Percentiles rank a stretch among this genome's conserved stretches.
Conservation (phyloP, 2,888 invertebrate species). For the Fragum whitleyi region DNA sequence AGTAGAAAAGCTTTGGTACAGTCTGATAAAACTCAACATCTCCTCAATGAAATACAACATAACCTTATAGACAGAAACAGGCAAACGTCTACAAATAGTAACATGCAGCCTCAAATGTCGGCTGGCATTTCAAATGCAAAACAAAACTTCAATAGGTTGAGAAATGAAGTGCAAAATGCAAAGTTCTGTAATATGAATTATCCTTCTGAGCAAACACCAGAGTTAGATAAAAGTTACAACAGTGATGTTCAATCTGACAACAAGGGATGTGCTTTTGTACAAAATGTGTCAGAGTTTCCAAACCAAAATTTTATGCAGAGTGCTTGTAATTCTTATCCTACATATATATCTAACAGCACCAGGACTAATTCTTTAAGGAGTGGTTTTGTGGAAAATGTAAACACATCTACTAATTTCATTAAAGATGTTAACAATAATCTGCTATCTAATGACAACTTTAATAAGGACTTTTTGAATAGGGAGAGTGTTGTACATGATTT, state of each 20-base stretch:
- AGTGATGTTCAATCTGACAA: too few species aligned
- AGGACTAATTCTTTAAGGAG: not conserved
- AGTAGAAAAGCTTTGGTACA: conserved; percentile 9
- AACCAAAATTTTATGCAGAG: not conserved
- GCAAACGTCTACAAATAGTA: not conserved
- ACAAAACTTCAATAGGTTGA: not conserved
- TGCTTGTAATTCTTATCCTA: not conserved
- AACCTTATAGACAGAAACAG: not conserved
- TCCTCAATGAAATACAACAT: not conserved
- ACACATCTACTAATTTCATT: not conserved
- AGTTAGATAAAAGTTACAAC: too few species aligned
- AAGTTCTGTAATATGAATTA: not conserved
- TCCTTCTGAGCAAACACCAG: not conserved
- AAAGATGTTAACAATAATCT: not conserved
- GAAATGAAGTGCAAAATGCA: not conserved
- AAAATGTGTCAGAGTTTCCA: not conserved
- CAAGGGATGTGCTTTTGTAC: too few species aligned
- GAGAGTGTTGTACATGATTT: too few species aligned
- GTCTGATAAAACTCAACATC: not conserved
- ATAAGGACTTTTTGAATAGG: too few species aligned
- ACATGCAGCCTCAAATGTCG: not conserved
- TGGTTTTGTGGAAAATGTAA: not conserved
- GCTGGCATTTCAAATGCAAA: not conserved
- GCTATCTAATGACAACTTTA: too few species aligned
- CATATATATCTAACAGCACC: not conserved